phyloP scores from a whole-genome alignment of 2,888 invertebrate genomes.

The Habroteleia sp. region DNA sequence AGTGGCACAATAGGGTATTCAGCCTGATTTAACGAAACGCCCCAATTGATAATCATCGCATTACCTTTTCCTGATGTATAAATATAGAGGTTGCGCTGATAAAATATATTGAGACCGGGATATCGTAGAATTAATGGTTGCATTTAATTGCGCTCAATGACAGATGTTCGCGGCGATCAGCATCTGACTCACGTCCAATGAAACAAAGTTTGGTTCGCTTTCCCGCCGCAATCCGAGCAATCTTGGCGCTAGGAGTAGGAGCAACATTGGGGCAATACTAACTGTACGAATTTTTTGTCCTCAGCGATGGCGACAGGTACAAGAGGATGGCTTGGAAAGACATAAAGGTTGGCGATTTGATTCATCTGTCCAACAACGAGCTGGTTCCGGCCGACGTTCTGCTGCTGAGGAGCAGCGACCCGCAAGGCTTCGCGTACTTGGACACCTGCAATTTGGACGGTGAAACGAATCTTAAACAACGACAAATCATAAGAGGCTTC shows the following conservation, averaged over 20 bases:
- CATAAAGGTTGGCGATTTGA: slow-evolving; percentile 94
- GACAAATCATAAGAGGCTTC: slow-evolving; percentile 91
- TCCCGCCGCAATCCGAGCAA: no score
- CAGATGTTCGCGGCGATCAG: slow-evolving; percentile 16
- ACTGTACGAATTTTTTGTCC: no score
- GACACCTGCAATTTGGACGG: slow-evolving; percentile 98
- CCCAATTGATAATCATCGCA: slow-evolving; percentile 4
- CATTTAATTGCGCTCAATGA: slow-evolving; percentile 16
- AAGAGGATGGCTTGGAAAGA: slow-evolving; percentile 94
- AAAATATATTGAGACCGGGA: slow-evolving; percentile 19
- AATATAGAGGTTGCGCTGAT: not conserved
- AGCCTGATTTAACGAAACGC: slow-evolving; percentile 1
- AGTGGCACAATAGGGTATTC: not conserved
- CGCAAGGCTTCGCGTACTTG: slow-evolving; percentile 93
- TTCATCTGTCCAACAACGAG: slow-evolving; percentile 98
- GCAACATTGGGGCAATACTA: no score
- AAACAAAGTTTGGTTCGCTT: no score
- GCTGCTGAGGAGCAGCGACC: slow-evolving; percentile 92
- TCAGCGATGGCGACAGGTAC: slow-evolving; percentile 91
- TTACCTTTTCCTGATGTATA: not conserved
- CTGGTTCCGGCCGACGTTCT: slow-evolving; percentile 97
- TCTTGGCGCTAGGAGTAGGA: no score
- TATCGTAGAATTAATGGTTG: slow-evolving; percentile 13
- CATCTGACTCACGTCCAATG: slow-evolving; percentile 1
- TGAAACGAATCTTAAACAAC: slow-evolving; percentile 96